Conservation (phyloP, 2,113 vertebrate species). For the Pontoporia blainvillei region DNA sequence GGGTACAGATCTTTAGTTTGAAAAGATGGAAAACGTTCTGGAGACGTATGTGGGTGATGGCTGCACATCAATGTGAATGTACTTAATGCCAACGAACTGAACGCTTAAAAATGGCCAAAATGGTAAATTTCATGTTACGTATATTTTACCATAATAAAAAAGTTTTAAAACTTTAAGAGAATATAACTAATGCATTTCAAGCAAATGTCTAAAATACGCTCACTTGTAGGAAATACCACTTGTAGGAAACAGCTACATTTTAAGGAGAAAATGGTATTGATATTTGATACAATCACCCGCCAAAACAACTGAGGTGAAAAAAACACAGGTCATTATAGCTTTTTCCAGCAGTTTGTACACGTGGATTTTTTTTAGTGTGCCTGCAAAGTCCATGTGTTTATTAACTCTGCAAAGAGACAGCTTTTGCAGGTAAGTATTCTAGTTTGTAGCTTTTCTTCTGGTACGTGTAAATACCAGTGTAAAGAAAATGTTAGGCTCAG, state of each 20-base stretch:
- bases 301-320: background rate
- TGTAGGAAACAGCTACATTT: background rate
- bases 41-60: background rate
- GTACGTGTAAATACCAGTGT: background rate
- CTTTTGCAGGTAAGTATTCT: background rate
- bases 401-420: background rate
- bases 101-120: background rate
- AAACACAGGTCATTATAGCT: background rate
- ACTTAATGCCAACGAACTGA: fast-evolving
- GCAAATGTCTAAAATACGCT: background rate
- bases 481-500: background rate
- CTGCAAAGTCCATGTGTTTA: background rate
- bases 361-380: background rate
- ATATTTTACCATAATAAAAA: background rate
- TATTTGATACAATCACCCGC: background rate
- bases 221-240: background rate
- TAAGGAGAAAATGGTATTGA: background rate
- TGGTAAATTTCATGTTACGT: background rate
- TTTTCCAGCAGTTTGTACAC: background rate
- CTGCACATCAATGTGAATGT: background rate
- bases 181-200: background rate
- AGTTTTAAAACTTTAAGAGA: background rate
- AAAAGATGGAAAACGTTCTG: background rate
- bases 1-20: background rate
- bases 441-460: background rate